These are phyloP conservation scores for Orius insidiosus DNA, from an alignment of 1,140 invertebrate genomes.

Conservation along the genomic window DNA sequence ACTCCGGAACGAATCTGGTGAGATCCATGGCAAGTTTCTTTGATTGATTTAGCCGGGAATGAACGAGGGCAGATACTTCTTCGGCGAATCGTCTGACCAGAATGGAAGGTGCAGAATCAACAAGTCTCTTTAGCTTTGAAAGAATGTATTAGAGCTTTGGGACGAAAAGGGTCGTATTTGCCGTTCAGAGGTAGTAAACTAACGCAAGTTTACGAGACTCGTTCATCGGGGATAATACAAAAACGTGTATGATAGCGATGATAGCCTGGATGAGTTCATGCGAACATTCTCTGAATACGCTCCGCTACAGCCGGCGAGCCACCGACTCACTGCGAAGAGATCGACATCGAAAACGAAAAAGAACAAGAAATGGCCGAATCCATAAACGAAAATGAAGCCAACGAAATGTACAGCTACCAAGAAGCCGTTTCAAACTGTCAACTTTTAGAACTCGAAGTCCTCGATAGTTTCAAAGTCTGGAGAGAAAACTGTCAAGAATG, in stretches of 20 bases:
- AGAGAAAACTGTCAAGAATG: slow-evolving; percentile 48
- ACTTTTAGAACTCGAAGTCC: slow-evolving; percentile 82
- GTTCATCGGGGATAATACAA: slow-evolving; percentile 96
- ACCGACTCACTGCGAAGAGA: slow-evolving; percentile 31
- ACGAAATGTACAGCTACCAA: slow-evolving; percentile 86
- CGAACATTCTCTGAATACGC: slow-evolving; percentile 93
- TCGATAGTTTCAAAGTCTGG: slow-evolving; percentile 79
- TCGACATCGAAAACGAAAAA: slow-evolving; percentile 22
- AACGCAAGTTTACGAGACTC: slow-evolving; percentile 95
- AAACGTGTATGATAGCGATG: slow-evolving; percentile 99
- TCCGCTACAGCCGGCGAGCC: slow-evolving; percentile 58
- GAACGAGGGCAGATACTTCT: slow-evolving; percentile 94
- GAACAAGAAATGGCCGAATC: slow-evolving; percentile 14
- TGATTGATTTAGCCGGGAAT: slow-evolving; percentile 98
- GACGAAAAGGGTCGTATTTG: slow-evolving; percentile 83
- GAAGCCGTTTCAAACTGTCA: slow-evolving; percentile 89
- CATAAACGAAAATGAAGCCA: slow-evolving; percentile 59
- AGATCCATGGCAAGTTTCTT: slow-evolving; percentile 85
- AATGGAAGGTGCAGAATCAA: slow-evolving; percentile 98
- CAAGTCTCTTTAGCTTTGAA: slow-evolving; percentile 93
- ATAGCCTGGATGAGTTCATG: slow-evolving; percentile 88
- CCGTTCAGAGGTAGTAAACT: slow-evolving; percentile 95
- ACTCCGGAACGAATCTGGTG: slow-evolving; percentile 45
- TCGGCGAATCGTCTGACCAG: slow-evolving; percentile 88
- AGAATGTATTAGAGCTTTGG: slow-evolving; percentile 93